Percentiles rank a stretch among this genome's conserved stretches.
Evolutionary conservation across 2,888 invertebrate species (phyloP).

Genomic region (Clusia tigrina): DNA sequence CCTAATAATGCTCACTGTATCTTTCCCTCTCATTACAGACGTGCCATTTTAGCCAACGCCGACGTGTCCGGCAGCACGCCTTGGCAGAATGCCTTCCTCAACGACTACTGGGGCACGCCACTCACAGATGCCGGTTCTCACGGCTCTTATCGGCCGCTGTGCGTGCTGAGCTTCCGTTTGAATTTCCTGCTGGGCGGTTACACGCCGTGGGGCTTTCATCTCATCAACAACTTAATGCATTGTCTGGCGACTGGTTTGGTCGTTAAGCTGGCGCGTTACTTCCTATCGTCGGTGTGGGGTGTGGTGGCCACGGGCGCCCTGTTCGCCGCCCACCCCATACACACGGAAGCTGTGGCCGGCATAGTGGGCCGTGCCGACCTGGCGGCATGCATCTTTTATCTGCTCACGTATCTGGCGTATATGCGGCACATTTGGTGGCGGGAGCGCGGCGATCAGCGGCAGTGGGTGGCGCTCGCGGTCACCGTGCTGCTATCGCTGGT

Average conservation of each 20-base stretch:
- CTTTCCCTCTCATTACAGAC: constrained; percentile 71
- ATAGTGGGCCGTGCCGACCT: constrained; percentile 95
- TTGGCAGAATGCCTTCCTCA: constrained; percentile 81
- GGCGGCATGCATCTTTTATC: constrained; percentile 88
- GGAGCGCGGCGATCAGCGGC: constrained; percentile 65
- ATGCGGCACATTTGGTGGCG: constrained; percentile 77
- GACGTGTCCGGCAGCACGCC: constrained; percentile 88
- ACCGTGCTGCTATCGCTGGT: constrained; percentile 75
- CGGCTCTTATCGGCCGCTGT: constrained; percentile 94
- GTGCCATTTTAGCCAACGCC: constrained; percentile 93
- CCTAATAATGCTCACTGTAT: no score
- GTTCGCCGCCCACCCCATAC: constrained; percentile 95
- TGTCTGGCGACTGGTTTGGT: constrained; percentile 85
- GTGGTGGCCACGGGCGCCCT: constrained; percentile 81
- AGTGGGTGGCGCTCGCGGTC: constrained; percentile 71
- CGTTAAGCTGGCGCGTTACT: constrained; percentile 76
- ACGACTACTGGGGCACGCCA: constrained; percentile 99
- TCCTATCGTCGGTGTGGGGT: constrained; percentile 75
- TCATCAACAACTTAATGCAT: constrained; percentile 86
- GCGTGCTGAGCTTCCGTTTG: constrained; percentile 86
- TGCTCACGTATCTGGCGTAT: constrained; percentile 87
- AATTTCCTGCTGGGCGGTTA: constrained; percentile 82
- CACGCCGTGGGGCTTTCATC: constrained; percentile 84
- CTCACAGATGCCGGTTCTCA: constrained; percentile 92
- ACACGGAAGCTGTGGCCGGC: constrained; percentile 96